phyloP scores from a whole-genome alignment of 1,140 invertebrate genomes.

The Rhyacophila brunnea region DNA sequence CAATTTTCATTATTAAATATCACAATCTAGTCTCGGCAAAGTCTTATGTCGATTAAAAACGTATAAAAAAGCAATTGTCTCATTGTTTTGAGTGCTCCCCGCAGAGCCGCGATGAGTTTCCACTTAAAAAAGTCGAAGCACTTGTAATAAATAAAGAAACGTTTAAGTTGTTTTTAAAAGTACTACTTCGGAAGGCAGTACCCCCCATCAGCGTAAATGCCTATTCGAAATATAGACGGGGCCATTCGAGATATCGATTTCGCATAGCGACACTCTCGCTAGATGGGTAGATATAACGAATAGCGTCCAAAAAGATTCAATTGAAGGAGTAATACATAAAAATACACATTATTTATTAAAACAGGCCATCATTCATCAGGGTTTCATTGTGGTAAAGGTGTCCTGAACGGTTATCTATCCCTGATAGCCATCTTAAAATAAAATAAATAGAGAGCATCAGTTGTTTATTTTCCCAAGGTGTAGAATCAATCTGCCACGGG shows the following conservation, averaged over 20 bases:
- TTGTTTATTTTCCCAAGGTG: too few relatives aligned
- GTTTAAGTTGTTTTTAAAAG: conserved; percentile 37
- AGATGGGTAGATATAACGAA: not conserved
- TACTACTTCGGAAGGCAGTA: conserved; percentile 24
- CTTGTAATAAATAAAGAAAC: conserved; percentile 36
- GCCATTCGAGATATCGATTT: conserved; percentile 35
- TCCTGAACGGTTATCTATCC: too few relatives aligned
- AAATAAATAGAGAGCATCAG: too few relatives aligned
- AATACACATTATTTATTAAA: too few relatives aligned
- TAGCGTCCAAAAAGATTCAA: too few relatives aligned
- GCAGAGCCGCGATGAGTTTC: conserved; percentile 25
- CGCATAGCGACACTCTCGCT: conserved; percentile 29
- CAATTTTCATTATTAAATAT: too few relatives aligned
- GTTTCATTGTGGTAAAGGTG: too few relatives aligned
- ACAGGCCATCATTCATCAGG: too few relatives aligned
- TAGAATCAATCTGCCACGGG: too few relatives aligned
- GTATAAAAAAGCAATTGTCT: conserved; percentile 7
- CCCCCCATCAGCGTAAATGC: conserved; percentile 33
- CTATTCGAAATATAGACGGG: conserved; percentile 36
- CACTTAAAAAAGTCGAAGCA: conserved; percentile 32
- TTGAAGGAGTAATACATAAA: too few relatives aligned
- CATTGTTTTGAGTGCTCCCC: conserved; percentile 10
- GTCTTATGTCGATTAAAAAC: not conserved
- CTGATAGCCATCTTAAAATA: too few relatives aligned
- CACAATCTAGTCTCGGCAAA: too few relatives aligned